Evolutionary conservation across 2,113 vertebrate genomes (phyloP), one percentile per base, ranked within the genome.

Genomic region (Siniperca knerii): DNA sequence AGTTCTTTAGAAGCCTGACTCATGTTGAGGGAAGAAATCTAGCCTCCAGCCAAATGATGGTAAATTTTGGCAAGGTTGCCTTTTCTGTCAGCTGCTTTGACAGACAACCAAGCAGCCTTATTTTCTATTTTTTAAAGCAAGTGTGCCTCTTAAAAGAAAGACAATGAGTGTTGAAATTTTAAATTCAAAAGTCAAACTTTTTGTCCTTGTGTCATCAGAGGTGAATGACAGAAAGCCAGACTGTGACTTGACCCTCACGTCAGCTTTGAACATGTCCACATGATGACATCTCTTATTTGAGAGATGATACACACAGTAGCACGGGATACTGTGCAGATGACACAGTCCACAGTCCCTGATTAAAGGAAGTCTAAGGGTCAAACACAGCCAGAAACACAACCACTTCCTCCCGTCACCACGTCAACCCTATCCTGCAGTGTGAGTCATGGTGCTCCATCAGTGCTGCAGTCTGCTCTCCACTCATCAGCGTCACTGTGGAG

Each of bases 381-480:
- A 68, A 85, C 61, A 58, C 33, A 33, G 52, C n/a, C 80, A 79
- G 58, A 67, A 46, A 71, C 58, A 18, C 61, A 77, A 67, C 57
- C 67, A 89, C 89, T 90, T 92, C 94, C 80, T 89, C 88, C 74
- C 44, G 33, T 79, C 82, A n/a, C 82, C 65, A 75, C 74, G n/a
- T 85, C 87, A 71, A 74, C 67, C 71, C 71, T 60, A 72, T 87
- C 89, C 86, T 89, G 84, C 88, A 84, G 88, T 23, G 72, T 93
- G 90, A 93, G 83, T 94, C 93, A 93, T 57, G 2, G 85, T 13
- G 55, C 78, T 88, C 76, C 85, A 81, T 88, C 85, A 77, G 71
- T 40, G 80, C 86, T 86, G 86, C 40, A 79, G 87, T 92, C 87
- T 89, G 87, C 75, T 83, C 88, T 79, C 75, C 33, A 72, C 85